Evolutionary conservation across 2,113 vertebrate species (phyloP).

Genomic region (Aegypius monachus): DNA sequence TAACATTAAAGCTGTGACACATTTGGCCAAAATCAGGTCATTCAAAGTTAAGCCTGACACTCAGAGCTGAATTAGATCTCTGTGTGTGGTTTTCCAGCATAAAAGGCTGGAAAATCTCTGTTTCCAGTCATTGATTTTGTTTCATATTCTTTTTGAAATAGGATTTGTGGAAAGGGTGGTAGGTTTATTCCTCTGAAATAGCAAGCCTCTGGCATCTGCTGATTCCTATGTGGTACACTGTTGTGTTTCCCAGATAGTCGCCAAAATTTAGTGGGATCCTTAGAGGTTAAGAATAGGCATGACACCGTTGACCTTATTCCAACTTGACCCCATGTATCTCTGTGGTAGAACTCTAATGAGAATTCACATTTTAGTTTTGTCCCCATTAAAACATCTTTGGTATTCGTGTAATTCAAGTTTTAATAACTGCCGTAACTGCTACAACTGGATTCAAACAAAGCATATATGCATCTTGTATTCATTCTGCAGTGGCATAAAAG

Average conservation of each 20-base stretch:
- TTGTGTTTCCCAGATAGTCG: not conserved
- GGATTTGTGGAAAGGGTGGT: not conserved
- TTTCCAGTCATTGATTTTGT: not conserved
- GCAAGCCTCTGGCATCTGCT: not conserved
- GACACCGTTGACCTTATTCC: not conserved
- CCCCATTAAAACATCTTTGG: not conserved
- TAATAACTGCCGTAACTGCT: not conserved
- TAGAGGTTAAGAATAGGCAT: not conserved
- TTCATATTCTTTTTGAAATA: not conserved
- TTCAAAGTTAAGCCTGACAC: not conserved
- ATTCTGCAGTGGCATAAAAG: not conserved
- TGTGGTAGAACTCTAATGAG: not conserved
- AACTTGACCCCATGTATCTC: not conserved
- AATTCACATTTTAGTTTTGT: not conserved
- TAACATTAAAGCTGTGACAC: not conserved
- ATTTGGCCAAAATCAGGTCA: conserved; percentile 29
- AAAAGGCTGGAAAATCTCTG: not conserved
- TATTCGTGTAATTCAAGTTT: not conserved
- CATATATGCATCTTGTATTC: not conserved
- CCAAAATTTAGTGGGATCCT: not conserved
- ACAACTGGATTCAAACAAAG: not conserved
- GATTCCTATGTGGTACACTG: not conserved
- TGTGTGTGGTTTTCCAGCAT: not conserved
- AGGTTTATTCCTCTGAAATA: not conserved
- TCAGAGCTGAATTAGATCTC: not conserved